These are phyloP conservation scores for Bubalus kerabau DNA, from an alignment of 2,113 vertebrate genomes.

Conservation along the genomic window DNA sequence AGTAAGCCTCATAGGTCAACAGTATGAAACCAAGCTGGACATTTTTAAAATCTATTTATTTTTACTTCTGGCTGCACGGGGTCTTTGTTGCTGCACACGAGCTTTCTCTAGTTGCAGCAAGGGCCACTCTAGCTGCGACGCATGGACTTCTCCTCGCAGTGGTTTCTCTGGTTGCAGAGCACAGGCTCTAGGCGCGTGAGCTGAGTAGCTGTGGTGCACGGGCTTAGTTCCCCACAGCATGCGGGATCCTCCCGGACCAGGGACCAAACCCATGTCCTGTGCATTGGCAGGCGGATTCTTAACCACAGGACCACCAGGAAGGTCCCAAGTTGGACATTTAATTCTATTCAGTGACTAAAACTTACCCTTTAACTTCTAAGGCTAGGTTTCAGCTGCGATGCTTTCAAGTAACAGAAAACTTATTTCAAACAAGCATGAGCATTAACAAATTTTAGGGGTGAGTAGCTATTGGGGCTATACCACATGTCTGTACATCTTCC, in stretches of 20 bases:
- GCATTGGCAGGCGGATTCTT: not conserved
- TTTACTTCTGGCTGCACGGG: too few species aligned
- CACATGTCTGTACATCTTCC: not conserved
- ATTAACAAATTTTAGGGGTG: not conserved
- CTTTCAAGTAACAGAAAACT: not conserved
- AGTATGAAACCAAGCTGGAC: too few species aligned
- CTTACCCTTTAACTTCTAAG: not conserved
- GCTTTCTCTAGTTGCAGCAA: too few species aligned
- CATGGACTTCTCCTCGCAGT: rapidly evolving
- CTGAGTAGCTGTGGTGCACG: not conserved
- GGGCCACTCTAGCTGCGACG: too few species aligned
- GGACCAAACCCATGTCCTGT: not conserved
- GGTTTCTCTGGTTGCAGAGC: not conserved
- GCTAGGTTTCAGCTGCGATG: not conserved
- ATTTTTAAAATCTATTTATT: too few species aligned
- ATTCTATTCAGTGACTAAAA: not conserved
- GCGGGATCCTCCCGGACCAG: not conserved
- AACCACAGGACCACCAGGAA: not conserved
- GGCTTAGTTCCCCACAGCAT: not conserved
- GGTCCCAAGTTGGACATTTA: not conserved
- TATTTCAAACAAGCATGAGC: not conserved
- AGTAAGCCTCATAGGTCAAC: too few species aligned
- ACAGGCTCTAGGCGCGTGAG: not conserved
- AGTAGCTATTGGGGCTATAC: not conserved
- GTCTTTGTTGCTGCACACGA: too few species aligned